Evolutionary conservation across 2,888 invertebrate genomes (phyloP).

Genomic region (Operophtera brumata): DNA sequence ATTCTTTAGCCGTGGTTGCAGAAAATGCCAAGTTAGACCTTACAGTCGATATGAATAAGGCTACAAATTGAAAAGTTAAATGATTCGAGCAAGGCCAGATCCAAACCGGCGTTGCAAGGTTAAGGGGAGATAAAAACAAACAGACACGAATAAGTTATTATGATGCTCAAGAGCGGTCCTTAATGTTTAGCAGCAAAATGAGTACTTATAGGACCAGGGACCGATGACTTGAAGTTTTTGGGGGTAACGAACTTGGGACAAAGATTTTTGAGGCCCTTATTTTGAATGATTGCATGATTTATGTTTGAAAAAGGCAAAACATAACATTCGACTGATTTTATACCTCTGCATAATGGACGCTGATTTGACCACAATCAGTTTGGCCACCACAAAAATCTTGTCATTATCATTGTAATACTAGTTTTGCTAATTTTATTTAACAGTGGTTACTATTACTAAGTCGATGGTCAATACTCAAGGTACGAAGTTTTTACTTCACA

Average conservation of each 20-base stretch:
- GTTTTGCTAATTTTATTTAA: too few relatives aligned
- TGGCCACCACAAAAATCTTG: neutral
- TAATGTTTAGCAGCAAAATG: slow-evolving; percentile 31
- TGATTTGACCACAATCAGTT: neutral
- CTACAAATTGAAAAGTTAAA: slow-evolving; percentile 30
- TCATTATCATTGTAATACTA: neutral
- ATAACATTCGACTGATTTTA: slow-evolving; percentile 1
- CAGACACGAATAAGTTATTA: slow-evolving; percentile 44
- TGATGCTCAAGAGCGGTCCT: slow-evolving; percentile 33
- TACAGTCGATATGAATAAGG: slow-evolving; percentile 18
- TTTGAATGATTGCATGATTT: slow-evolving; percentile 33
- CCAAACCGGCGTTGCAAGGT: slow-evolving; percentile 58
- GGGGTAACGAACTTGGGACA: slow-evolving; percentile 30
- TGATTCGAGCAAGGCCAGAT: slow-evolving; percentile 54
- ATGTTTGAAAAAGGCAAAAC: slow-evolving; percentile 17
- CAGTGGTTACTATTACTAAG: neutral
- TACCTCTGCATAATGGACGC: neutral
- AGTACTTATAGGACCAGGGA: slow-evolving; percentile 24
- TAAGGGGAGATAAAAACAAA: slow-evolving; percentile 63
- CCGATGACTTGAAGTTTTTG: slow-evolving; percentile 27
- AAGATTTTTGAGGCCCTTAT: slow-evolving; percentile 28
- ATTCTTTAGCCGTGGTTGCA: slow-evolving; percentile 7
- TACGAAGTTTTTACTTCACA: neutral
- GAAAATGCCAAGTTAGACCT: slow-evolving; percentile 7
- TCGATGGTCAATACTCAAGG: neutral